Base-by-base conservation (phyloP, 2,797 vertebrate species). In the Pyrrhura leucotis region DNA sequence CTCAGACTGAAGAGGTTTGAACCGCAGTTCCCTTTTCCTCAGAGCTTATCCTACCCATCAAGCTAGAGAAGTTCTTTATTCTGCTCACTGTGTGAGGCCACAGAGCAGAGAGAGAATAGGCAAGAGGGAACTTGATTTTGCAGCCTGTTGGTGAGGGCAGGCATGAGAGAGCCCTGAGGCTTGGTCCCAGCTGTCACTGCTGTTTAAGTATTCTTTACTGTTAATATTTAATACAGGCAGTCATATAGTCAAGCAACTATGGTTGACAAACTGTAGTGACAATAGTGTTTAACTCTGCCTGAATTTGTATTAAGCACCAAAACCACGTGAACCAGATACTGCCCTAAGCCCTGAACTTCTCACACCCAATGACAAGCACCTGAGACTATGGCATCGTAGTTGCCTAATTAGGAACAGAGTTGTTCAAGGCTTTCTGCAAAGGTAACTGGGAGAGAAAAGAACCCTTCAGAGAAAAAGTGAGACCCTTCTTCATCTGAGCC, bases 1-100 rank as follows among this genome's bases (percentile, higher is more conserved):
- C 91, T 95, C 20, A 92, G 93, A 95, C 93, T 97, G 92, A 95
- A 96, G 94, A 93, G 29, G 88, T 95, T 97, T 97, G 95, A 97
- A 96, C 95, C 4, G 0, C 80, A 94, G 69, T 94, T 96, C 83
- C 92, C 67, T 90, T 95, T 96, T 89, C 90, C 93, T 95, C 47
- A 1, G 71, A 90, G 94, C 80, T 95, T 96, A 82, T 94, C 86
- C 90, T 95, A 76, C 67, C 90, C 63, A 65, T 95, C 93, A 87
- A 86, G 74, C 80, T 92, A 67, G 86, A 95, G 90, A 95, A 93
- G 86, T 96, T 96, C 93, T 95, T 95, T 91, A 82, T 95, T 93
- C 69, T 94, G 69, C 63, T 95, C 83, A 48, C 90, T 76, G 4
- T 73, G 47, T 3, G 51, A 93, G 74, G 63, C 80, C 90, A 77